A percentile compares a stretch with the other conserved stretches of the same genome.
Conservation (phyloP, 2,888 invertebrate genomes). For the Metopia argyrocephala region DNA sequence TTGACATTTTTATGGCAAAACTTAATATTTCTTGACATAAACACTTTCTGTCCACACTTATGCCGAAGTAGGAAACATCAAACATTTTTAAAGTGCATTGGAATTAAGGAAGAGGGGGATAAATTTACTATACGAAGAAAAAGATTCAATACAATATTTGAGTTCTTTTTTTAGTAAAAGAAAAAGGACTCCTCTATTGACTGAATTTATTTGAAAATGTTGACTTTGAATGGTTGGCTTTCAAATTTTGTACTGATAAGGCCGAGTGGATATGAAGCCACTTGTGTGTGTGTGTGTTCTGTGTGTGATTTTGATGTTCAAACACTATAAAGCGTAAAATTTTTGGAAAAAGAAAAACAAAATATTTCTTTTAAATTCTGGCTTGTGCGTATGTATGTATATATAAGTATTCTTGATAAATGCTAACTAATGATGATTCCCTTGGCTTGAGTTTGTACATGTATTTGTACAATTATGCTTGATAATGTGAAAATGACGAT, state of each 20-base stretch:
- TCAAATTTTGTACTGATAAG: not conserved
- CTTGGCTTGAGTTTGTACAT: too few species aligned
- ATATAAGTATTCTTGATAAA: too few species aligned
- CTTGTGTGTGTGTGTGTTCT: not conserved
- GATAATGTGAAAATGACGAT: too few species aligned
- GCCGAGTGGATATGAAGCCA: not conserved
- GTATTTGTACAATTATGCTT: too few species aligned
- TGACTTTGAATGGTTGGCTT: not conserved
- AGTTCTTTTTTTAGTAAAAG: too few species aligned
- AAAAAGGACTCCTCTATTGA: not conserved
- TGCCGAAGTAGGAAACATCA: not conserved
- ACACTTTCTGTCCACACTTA: not conserved
- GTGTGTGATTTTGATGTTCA: not conserved
- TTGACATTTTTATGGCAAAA: constrained; percentile 49
- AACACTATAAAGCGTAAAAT: too few species aligned
- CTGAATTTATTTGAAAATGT: not conserved
- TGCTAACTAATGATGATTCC: too few species aligned
- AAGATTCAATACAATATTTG: not conserved
- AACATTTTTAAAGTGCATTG: not conserved
- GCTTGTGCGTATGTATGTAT: too few species aligned
- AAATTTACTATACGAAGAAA: too few species aligned
- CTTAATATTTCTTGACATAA: constrained; percentile 48
- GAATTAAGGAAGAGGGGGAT: not conserved
- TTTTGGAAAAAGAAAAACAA: too few species aligned
- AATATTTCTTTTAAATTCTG: too few species aligned